These are phyloP conservation scores for Gymnoscelis rufifasciata DNA, from an alignment of 2,888 invertebrate species.

Conservation along the genomic window DNA sequence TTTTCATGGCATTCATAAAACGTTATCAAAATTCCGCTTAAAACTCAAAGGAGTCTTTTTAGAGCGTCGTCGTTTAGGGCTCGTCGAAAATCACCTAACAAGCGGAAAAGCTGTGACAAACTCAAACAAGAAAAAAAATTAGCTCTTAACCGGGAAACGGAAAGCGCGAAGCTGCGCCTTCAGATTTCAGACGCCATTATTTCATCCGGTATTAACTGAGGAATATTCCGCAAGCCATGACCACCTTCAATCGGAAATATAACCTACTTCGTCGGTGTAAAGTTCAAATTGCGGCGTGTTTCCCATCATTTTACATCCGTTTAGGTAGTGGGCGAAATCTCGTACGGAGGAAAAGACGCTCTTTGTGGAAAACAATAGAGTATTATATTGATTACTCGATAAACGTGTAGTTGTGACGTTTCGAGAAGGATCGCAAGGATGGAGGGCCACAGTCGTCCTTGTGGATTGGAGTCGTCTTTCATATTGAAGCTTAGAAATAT, in stretches of 20 bases:
- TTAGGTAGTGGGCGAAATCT: slow-evolving; percentile 19
- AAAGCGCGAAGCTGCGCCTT: slow-evolving; percentile 55
- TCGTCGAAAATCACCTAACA: slow-evolving; percentile 42
- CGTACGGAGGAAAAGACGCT: slow-evolving; percentile 36
- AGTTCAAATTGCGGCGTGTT: slow-evolving; percentile 49
- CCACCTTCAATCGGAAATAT: slow-evolving; percentile 40
- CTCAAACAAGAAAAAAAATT: slow-evolving; percentile 46
- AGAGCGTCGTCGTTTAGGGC: slow-evolving; percentile 38
- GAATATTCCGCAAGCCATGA: slow-evolving; percentile 40
- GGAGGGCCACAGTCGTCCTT: slow-evolving; percentile 43
- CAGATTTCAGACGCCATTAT: slow-evolving; percentile 63
- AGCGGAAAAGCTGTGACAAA: slow-evolving; percentile 45
- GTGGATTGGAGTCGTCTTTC: slow-evolving; percentile 52
- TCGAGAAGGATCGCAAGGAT: slow-evolving; percentile 22
- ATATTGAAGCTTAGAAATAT: slow-evolving; percentile 53
- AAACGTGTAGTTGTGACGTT: slow-evolving; percentile 41
- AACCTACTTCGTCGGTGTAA: slow-evolving; percentile 40
- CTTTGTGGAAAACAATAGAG: slow-evolving; percentile 41
- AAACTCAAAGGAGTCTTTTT: slow-evolving; percentile 36
- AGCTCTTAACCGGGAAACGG: slow-evolving; percentile 51
- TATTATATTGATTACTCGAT: slow-evolving; percentile 42
- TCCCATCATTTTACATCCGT: slow-evolving; percentile 35
- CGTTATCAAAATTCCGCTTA: slow-evolving; percentile 44
- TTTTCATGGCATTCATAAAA: slow-evolving; percentile 26
- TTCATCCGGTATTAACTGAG: slow-evolving; percentile 54